Percentiles rank a stretch among this genome's conserved stretches.
phyloP scores from a whole-genome alignment of 2,888 invertebrate species.

The Dryobotodes eremita region DNA sequence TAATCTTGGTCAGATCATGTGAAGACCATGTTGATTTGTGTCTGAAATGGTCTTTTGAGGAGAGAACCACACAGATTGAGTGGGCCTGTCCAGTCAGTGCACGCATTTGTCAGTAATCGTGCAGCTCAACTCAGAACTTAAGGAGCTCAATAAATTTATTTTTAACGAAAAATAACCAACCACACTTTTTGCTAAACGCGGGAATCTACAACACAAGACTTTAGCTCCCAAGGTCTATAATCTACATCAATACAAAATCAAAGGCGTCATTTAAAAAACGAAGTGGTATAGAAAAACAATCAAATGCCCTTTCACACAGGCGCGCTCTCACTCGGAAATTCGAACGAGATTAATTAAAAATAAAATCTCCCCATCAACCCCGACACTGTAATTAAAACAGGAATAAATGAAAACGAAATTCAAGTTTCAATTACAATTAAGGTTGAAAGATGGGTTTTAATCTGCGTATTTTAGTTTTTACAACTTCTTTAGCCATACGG shows the following conservation, averaged over 20 bases:
- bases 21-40: too few relatives aligned
- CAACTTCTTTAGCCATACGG: conserved; percentile 60
- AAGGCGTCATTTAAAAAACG: conserved; percentile 13
- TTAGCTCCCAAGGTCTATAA: background rate
- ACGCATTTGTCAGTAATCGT: too few relatives aligned
- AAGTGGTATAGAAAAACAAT: conserved; percentile 67
- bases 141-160: too few relatives aligned
- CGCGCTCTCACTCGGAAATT: conserved; percentile 65
- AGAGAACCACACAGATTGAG: too few relatives aligned
- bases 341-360: conserved; percentile 84
- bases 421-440: conserved; percentile 77
- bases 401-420: conserved; percentile 80
- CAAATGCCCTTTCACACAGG: conserved; percentile 71
- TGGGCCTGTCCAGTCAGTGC: too few relatives aligned
- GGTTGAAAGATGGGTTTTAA: conserved; percentile 69
- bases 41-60: too few relatives aligned
- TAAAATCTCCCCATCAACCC: conserved; percentile 76
- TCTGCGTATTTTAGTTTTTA: conserved; percentile 71
- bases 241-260: conserved; percentile 25
- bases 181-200: background rate
- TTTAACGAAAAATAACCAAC: background rate
- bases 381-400: conserved; percentile 79
- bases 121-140: too few relatives aligned
- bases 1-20: too few relatives aligned
- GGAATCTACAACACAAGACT: conserved; percentile 11